Base-by-base conservation (phyloP, 2,797 vertebrate species). In the Molossus molossus region DNA sequence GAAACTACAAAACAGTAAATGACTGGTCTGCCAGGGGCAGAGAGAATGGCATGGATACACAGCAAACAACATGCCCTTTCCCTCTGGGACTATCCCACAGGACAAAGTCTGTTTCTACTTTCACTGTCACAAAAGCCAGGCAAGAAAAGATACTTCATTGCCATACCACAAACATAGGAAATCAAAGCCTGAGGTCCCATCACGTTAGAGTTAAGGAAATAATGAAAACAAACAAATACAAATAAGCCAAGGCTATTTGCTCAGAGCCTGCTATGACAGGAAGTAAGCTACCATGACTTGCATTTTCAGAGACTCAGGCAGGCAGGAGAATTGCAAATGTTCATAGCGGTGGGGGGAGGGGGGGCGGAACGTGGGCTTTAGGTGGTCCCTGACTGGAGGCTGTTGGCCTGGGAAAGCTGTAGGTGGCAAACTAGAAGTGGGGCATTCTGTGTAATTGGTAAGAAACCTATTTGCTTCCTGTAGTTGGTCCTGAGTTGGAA, bases 31-130 rank as follows among this genome's bases (percentile, higher is more conserved):
- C 79, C 7, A 8, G 11, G 29, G 6, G 29, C 5, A 5, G 65
- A 23, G 10, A 45, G 8, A 7, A 12, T 37, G 45, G 48, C 0
- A 2, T 1, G 9, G 60, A n/a, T 15, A 25, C 40, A 27, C 4
- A 3, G 50, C 1, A 2, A 50, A 11, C 21, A 48, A 14, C 12
- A n/a, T 0, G 1, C 0, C 15, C 15, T 37, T 13, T 18, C 29
- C 14, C 27, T 8, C 17, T 27, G 14, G 21, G 45, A 1, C 12
- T 12, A 2, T 9, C 4, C 7, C 21, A 2, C 48, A 11, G 33
- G 48, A 18, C 33, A 58, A n/a, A 67, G 5, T 9, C 12, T 57
- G 18, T 50, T n/a, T 48, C 25, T 40, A 11, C 1, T 13, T 12
- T 10, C 27, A 27, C 3, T 3, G 7, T 1, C 1, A 0, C 20